Base-by-base conservation (phyloP, 30 jellyfish, hydroid and myxozoan genomes). In the Chrysaora quinquecirrha region DNA sequence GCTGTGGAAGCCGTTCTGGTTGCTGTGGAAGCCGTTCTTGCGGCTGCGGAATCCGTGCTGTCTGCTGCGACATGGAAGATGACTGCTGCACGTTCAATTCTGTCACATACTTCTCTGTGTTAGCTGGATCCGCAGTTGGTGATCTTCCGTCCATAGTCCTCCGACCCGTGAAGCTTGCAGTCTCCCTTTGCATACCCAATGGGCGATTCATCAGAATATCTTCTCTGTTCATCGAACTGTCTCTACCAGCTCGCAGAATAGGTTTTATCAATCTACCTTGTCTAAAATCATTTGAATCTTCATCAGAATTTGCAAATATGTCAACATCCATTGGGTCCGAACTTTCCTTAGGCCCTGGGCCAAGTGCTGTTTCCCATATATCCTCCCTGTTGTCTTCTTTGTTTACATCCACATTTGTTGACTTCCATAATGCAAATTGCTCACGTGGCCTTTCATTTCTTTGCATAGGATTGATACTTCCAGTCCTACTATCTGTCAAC, bases 351-450 rank as follows among this genome's bases (percentile, higher is more conserved):
- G 38, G 46, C 27, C 87, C 93, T 16, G 96, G 90, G 34, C 93
- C 88, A 73, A 90, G 76, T 49, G 97, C 97, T 1, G 87, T 72
- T 64, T 90, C 97, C 97, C 97, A 90, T 14, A 83, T 93, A 71
- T 90, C 97, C 49, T 91, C 98, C 67, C 81, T 90, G 24, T 70
- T 82, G 1, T 66, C 38, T 20, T 79, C 96, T 11, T 12, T 20
- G 35, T 64, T 32, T 50, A 1, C 75, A 54, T 74, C 86, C 61
- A 1, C 86, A 32, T 49, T 28, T 10, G 78, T 84, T 7, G 85
- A 52, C 63, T 87, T 87, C 97, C 97, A 90, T 38, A 90, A 50
- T 3, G 97, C 85, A 78, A 90, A 90, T 74, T 90, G 97, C 34
- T 90, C 97, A 7, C 96, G 90, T 48, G 94, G 93, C 6, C 67